Base-by-base conservation (phyloP, 2,888 invertebrate species). In the Papilio protenor region DNA sequence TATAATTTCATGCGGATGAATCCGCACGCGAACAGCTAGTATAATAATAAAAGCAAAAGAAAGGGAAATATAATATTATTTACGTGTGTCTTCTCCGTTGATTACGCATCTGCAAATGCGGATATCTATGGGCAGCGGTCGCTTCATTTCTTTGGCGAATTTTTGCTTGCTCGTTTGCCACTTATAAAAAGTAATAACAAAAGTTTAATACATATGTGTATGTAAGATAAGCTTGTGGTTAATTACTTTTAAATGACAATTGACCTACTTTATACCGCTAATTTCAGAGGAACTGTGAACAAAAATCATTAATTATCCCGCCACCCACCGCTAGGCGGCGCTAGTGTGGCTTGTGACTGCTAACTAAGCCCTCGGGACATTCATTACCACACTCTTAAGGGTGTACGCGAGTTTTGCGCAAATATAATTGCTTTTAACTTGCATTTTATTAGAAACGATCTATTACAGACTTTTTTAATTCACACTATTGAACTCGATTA, bases 261-360 rank as follows among this genome's bases (percentile, higher is more conserved):
- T 84, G 85, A 82, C 87, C 87, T 85, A 86, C 83, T 89, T 87
- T 82, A 83, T 82, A 82, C 82, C 81, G 83, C 84, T 57, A 71
- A 78, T 77, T 74, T 75, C 82, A 82, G 83, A 85, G 57, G 57
- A 59, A 23, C 84, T 87, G 88, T 87, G 88, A 87, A 89, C 91
- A 90, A 92, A 92, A 92, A 92, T 91, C 91, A 93, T 93, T 92
- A 92, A 93, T 92, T 92, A 92, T 89, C 88, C 89, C 87, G 83
- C 84, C 82, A 82, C 86, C 87, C 85, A 85, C 84, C 85, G 86
- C 85, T 83, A 27, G 14, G 12, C 82, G 83, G 82, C 84, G 81
- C 81, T 69, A 75, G 77, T 77, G 81, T 75, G 71, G 27, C 78
- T 76, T 66, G 81, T 79, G 80, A 80, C 80, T 81, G 79, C 81